A percentile compares a stretch with the other conserved stretches of the same genome.
These are phyloP conservation scores for Sesia apiformis DNA, from an alignment of 2,888 invertebrate genomes.

Conservation along the genomic window DNA sequence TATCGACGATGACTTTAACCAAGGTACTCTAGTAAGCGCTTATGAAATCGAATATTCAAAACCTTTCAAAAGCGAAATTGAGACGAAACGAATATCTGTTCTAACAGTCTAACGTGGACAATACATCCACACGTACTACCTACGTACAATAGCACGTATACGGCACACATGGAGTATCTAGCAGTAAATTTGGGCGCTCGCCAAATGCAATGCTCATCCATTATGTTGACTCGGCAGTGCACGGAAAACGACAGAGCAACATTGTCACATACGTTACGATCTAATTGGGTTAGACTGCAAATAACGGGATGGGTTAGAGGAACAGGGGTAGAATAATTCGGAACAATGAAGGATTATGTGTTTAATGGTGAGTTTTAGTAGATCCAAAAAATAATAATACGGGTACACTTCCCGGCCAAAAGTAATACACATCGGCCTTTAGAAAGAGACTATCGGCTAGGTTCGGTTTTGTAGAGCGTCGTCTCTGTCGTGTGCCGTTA, in stretches of 20 bases:
- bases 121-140: background rate
- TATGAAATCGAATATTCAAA: background rate
- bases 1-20: too few relatives aligned
- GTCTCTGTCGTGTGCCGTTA: too few relatives aligned
- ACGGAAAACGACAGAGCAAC: constrained; percentile 15
- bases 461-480: too few relatives aligned
- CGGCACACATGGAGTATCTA: constrained; percentile 39
- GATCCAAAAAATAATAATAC: too few relatives aligned
- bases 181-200: constrained; percentile 71
- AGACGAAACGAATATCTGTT: background rate
- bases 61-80: background rate
- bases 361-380: too few relatives aligned
- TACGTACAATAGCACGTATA: constrained; percentile 4
- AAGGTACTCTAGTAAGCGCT: background rate
- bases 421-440: too few relatives aligned
- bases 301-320: too few relatives aligned
- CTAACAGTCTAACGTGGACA: background rate
- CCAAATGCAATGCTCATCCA: constrained; percentile 74
- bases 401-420: too few relatives aligned
- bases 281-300: too few relatives aligned
- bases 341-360: too few relatives aligned
- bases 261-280: constrained; percentile 11
- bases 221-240: constrained; percentile 37
- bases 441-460: too few relatives aligned
- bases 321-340: too few relatives aligned